Conservation (phyloP, 1,140 invertebrate species). For the Sarcophaga bullata region DNA sequence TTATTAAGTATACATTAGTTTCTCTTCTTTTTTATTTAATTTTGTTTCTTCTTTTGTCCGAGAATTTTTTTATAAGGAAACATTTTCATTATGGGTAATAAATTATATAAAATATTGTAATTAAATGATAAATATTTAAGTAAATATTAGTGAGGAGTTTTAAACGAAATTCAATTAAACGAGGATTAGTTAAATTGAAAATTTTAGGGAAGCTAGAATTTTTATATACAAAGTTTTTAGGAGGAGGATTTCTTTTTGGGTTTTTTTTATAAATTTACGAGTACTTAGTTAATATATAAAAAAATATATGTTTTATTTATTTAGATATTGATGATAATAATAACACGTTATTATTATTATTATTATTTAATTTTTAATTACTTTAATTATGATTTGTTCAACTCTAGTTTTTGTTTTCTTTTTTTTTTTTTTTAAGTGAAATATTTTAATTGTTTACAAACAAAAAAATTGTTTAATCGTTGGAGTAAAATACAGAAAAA, state of each 20-base stretch:
- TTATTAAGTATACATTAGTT: background rate
- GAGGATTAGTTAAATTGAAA: background rate
- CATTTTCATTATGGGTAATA: background rate
- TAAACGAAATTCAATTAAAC: background rate
- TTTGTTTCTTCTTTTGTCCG: background rate
- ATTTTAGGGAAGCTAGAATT: background rate
- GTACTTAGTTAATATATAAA: constrained; percentile 20
- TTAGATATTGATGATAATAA: background rate
- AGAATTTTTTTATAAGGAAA: constrained; percentile 4
- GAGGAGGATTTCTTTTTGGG: background rate
- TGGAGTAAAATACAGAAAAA: background rate
- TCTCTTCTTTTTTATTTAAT: background rate
- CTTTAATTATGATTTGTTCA: background rate
- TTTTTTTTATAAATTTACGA: background rate
- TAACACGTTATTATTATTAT: background rate
- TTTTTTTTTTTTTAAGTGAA: background rate
- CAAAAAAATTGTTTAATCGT: background rate
- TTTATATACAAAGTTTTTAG: background rate
- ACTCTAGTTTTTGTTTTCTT: background rate
- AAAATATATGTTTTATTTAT: background rate
- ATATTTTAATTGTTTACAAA: background rate
- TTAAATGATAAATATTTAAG: background rate
- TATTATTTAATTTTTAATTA: background rate
- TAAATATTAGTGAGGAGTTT: background rate
- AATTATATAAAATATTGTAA: background rate